A percentile compares a stretch with the other conserved stretches of the same genome.
These are phyloP conservation scores for Magallana gigas DNA, from an alignment of 1,140 invertebrate species.

Conservation along the genomic window DNA sequence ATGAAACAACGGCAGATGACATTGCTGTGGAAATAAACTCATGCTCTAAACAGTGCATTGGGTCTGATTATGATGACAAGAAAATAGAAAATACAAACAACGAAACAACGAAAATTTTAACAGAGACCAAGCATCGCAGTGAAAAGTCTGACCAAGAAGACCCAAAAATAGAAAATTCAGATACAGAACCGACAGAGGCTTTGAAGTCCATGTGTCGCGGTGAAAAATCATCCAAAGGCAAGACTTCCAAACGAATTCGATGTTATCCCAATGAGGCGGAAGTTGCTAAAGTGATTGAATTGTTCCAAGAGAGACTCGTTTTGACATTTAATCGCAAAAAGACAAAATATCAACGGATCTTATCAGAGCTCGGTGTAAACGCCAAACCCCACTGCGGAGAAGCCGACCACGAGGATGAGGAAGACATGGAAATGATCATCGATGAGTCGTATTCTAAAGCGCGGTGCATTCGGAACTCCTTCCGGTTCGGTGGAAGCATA, in stretches of 20 bases:
- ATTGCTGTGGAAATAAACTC: too few relatives aligned
- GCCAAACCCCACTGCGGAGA: not conserved
- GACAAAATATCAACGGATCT: slow-evolving; percentile 23
- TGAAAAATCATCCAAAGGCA: not conserved
- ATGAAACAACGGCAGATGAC: too few relatives aligned
- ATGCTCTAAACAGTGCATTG: too few relatives aligned
- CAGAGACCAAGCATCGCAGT: too few relatives aligned
- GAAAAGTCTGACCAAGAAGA: too few relatives aligned
- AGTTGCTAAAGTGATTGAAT: not conserved
- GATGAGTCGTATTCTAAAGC: slow-evolving; percentile 3
- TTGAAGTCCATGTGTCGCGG: too few relatives aligned
- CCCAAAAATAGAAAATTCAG: too few relatives aligned
- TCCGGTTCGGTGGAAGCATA: slow-evolving; percentile 11
- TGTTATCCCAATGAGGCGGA: not conserved
- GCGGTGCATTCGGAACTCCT: slow-evolving; percentile 1
- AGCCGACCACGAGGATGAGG: slow-evolving; percentile 42
- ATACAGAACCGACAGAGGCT: too few relatives aligned
- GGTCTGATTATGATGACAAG: too few relatives aligned
- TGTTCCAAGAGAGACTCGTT: slow-evolving; percentile 1
- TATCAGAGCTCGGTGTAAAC: slow-evolving; percentile 42
- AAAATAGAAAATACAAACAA: too few relatives aligned
- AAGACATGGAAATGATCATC: slow-evolving; percentile 44
- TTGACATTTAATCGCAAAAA: slow-evolving; percentile 29
- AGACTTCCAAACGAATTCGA: not conserved
- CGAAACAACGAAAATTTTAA: too few relatives aligned